Conservation (phyloP, 2,888 invertebrate species). For the Chirona hameri region DNA sequence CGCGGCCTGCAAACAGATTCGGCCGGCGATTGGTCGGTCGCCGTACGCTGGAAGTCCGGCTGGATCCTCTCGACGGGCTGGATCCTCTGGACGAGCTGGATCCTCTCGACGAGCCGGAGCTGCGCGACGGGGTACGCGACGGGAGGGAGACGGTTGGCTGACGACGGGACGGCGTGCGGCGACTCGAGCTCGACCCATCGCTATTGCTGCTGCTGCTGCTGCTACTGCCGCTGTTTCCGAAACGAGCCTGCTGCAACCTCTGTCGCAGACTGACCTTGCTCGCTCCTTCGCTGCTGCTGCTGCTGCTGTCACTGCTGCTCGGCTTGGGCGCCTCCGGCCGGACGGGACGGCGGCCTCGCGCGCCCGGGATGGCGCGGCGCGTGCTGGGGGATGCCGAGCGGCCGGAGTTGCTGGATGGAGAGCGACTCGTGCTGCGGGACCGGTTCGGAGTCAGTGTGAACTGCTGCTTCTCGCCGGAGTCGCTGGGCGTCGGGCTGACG, state of each 20-base stretch:
- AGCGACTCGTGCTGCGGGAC: neutral
- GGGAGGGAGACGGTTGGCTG: neutral
- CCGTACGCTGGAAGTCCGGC: neutral
- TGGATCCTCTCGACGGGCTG: neutral
- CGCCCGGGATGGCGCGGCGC: neutral
- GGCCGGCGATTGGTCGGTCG: neutral
- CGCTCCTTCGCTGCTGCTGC: neutral
- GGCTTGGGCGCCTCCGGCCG: neutral
- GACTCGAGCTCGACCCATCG: neutral
- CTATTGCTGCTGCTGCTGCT: neutral
- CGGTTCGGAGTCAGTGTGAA: slow-evolving; percentile 9
- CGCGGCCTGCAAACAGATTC: neutral
- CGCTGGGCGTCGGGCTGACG: neutral
- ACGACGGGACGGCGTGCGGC: neutral
- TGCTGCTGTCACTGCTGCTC: neutral
- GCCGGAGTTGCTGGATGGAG: neutral
- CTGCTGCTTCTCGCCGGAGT: neutral
- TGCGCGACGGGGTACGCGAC: neutral
- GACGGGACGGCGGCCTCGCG: neutral
- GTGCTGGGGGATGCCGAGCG: neutral
- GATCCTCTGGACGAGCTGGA: too few species aligned
- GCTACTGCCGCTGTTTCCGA: neutral
- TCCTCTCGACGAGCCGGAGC: neutral
- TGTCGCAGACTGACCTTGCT: slow-evolving; percentile 6
- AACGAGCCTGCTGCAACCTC: neutral